Percentiles rank a stretch among this genome's conserved stretches.
These are phyloP conservation scores for Dipodomys merriami DNA, from an alignment of 2,113 vertebrate species.

Conservation along the genomic window DNA sequence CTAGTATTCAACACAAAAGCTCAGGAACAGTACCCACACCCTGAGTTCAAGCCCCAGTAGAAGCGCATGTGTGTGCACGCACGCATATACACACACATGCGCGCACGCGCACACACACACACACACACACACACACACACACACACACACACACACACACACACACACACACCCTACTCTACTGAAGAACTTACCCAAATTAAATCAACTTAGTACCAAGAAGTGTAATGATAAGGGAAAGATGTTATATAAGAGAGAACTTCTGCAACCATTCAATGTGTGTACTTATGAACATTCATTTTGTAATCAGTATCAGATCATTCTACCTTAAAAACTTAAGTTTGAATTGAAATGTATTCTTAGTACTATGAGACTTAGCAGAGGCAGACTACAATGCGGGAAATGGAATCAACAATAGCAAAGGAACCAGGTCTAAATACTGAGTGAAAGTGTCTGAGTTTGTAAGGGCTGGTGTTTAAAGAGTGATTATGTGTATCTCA, in stretches of 20 bases:
- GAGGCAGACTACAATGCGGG: not conserved
- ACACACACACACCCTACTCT: too few relatives aligned
- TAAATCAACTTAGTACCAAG: not conserved
- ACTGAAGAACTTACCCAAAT: too few relatives aligned
- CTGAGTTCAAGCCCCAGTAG: too few relatives aligned
- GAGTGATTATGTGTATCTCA: not conserved
- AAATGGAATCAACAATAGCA: not conserved
- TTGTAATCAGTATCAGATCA: not conserved
- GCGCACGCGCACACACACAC: too few relatives aligned
- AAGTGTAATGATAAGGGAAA: not conserved
- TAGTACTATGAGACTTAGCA: not conserved
- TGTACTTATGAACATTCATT: not conserved
- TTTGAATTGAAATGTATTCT: not conserved
- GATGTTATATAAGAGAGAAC: not conserved
- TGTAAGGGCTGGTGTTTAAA: constrained; percentile 4
- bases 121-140: too few relatives aligned
- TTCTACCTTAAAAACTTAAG: constrained; percentile 3
- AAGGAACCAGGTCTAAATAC: not conserved
- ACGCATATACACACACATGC: too few relatives aligned
- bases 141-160: too few relatives aligned
- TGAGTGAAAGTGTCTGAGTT: constrained; percentile 30
- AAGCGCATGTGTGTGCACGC: too few relatives aligned
- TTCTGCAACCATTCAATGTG: not conserved
- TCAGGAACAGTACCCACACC: too few relatives aligned
- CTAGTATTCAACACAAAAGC: too few relatives aligned